Evolutionary conservation across 2,888 invertebrate species (phyloP).

Genomic region (Xylota sylvarum): DNA sequence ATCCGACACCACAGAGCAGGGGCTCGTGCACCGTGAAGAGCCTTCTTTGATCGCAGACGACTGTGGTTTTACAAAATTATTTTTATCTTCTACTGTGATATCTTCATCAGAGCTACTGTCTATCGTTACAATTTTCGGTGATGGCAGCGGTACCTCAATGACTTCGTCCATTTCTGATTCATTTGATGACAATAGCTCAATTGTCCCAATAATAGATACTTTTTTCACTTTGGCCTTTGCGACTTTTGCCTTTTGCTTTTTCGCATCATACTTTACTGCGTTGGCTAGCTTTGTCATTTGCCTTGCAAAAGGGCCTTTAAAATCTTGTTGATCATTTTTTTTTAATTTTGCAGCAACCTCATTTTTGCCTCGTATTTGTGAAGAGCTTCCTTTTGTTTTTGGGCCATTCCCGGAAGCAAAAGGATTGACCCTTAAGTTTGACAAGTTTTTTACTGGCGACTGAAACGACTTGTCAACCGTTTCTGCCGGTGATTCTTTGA

Average conservation of each 20-base stretch:
- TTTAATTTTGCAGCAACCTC: constrained; percentile 7
- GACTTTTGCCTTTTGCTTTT: constrained; percentile 81
- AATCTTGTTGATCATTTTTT: constrained; percentile 44
- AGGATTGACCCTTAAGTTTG: constrained; percentile 78
- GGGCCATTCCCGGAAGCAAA: constrained; percentile 78
- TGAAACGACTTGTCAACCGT: constrained; percentile 73
- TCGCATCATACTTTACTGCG: constrained; percentile 79
- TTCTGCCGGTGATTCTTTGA: constrained; percentile 62
- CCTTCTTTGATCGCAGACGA: constrained; percentile 9
- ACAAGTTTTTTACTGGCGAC: constrained; percentile 70
- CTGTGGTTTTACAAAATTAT: constrained; percentile 65
- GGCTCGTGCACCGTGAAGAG: constrained; percentile 80
- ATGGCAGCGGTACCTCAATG: constrained; percentile 81
- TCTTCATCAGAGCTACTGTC: constrained; percentile 81
- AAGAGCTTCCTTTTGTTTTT: constrained; percentile 75
- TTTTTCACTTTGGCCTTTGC: constrained; percentile 74
- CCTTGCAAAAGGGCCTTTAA: constrained; percentile 79
- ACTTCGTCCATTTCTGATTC: constrained; percentile 81
- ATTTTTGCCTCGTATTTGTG: constrained; percentile 42
- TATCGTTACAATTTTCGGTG: constrained; percentile 81
- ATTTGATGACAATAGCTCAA: constrained; percentile 45
- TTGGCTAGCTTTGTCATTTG: constrained; percentile 80
- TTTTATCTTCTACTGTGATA: not conserved
- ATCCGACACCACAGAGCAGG: constrained; percentile 83
- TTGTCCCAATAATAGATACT: not conserved